Evolutionary conservation across 1,140 invertebrate genomes (phyloP), one percentile per base, ranked within the genome.

Genomic region (Philopotamus ludificatus): DNA sequence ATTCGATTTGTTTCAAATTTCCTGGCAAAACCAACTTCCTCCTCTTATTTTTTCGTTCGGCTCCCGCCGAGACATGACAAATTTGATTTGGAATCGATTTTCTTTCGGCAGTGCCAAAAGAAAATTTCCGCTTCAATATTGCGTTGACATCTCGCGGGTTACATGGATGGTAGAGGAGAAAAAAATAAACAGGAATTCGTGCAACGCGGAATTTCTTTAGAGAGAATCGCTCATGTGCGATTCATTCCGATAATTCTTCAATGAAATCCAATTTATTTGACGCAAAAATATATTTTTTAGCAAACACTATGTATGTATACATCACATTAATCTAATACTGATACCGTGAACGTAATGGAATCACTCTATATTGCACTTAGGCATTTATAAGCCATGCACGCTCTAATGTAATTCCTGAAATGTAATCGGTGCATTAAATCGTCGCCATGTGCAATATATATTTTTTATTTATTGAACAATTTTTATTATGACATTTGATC

Each of bases 1-100:
- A 68, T 68, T 68, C 58, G 67, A 68, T 68, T 65, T 68, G 67
- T 68, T 68, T 68, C 63, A 62, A 65, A 68, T 65, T 68, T 68
- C 63, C 63, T 62, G 62, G 53, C 50, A 54, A 60, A 61, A 62
- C 63, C 63, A 44, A 62, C 55, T 54, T 53, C 66, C 51, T 59
- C 51, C 26, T 58, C 47, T 68, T 58, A n/a, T 55, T 51, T 65
- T 49, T 22, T 47, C 64, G 1, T 34, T 21, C 26, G 53, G 20
- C 51, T 41, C 50, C 66, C 63, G 50, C 34, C 23, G 67, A 62
- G 63, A 68, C 58, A 62, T 65, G 63, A 68, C 67, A 68, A 68
- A 68, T 68, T 68, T 55, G 67, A 68, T 68, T 68, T 45, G 57
- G 22, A 68, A 68, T 68, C 67, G 67, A 68, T 68, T 68, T 68